Evolutionary conservation across 1,140 invertebrate genomes (phyloP).

Genomic region (Calliphora vicina): DNA sequence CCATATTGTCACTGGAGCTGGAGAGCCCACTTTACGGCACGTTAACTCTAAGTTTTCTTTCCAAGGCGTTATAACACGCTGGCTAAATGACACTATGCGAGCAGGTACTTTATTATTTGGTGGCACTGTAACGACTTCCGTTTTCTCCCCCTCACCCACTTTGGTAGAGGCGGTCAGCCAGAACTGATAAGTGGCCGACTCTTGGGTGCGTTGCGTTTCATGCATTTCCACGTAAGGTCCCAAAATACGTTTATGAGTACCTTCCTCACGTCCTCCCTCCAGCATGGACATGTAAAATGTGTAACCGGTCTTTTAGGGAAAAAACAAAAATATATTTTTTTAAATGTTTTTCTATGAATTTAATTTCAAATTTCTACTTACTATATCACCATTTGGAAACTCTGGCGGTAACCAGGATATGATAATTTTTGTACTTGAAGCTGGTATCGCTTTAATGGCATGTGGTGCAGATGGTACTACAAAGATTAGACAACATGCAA

Average conservation of each 20-base stretch:
- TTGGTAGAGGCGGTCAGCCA: slow-evolving; percentile 84
- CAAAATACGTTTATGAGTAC: slow-evolving; percentile 74
- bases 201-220: slow-evolving; percentile 76
- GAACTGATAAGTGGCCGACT: slow-evolving; percentile 78
- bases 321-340: slow-evolving; percentile 23
- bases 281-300: slow-evolving; percentile 83
- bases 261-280: slow-evolving; percentile 76
- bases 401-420: slow-evolving; percentile 86
- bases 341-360: slow-evolving; percentile 16
- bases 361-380: slow-evolving; percentile 49
- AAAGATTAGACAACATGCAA: not conserved
- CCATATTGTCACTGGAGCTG: slow-evolving; percentile 77
- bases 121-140: slow-evolving; percentile 76
- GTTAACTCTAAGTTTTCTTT: slow-evolving; percentile 82
- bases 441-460: slow-evolving; percentile 87
- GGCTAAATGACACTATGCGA: slow-evolving; percentile 82
- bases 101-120: slow-evolving; percentile 84
- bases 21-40: slow-evolving; percentile 82
- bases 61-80: slow-evolving; percentile 80
- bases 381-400: slow-evolving; percentile 78
- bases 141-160: slow-evolving; percentile 82
- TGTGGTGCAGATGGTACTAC: slow-evolving; percentile 85
- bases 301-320: slow-evolving; percentile 71
- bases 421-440: slow-evolving; percentile 82
- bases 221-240: slow-evolving; percentile 72